These are phyloP conservation scores for Ptilodon capucinus DNA, from an alignment of 2,888 invertebrate genomes.

Conservation along the genomic window DNA sequence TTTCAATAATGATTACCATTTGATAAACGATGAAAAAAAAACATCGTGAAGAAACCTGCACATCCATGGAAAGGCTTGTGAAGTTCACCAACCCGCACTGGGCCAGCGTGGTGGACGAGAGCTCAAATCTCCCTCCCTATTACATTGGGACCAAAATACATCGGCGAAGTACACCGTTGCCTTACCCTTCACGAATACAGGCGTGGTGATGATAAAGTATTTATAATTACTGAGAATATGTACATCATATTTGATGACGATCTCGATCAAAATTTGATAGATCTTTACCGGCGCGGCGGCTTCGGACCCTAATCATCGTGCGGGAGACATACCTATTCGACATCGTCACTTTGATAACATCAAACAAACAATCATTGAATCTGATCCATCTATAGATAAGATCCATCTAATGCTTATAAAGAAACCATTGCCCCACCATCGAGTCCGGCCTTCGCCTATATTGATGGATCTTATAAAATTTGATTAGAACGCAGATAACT, in stretches of 20 bases:
- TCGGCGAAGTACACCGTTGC: too few species aligned
- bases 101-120: too few species aligned
- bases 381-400: slow-evolving; percentile 17
- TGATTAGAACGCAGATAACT: slow-evolving; percentile 19
- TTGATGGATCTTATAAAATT: slow-evolving; percentile 6
- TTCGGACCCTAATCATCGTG: not conserved
- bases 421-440: slow-evolving; percentile 19
- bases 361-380: slow-evolving; percentile 7
- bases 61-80: too few species aligned
- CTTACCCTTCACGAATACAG: too few species aligned
- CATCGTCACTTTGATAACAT: not conserved
- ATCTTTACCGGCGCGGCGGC: not conserved
- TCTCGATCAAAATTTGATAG: not conserved
- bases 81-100: too few species aligned
- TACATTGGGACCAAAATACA: too few species aligned
- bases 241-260: not conserved
- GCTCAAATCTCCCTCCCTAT: too few species aligned
- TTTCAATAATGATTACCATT: too few species aligned
- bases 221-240: too few species aligned
- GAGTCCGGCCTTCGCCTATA: slow-evolving; percentile 18
- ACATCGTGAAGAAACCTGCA: too few species aligned
- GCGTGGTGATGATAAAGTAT: too few species aligned
- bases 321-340: not conserved
- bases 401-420: slow-evolving; percentile 12
- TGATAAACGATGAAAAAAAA: too few species aligned